Conservation (phyloP, 2,888 invertebrate species). For the Pristionchus arcanus region DNA sequence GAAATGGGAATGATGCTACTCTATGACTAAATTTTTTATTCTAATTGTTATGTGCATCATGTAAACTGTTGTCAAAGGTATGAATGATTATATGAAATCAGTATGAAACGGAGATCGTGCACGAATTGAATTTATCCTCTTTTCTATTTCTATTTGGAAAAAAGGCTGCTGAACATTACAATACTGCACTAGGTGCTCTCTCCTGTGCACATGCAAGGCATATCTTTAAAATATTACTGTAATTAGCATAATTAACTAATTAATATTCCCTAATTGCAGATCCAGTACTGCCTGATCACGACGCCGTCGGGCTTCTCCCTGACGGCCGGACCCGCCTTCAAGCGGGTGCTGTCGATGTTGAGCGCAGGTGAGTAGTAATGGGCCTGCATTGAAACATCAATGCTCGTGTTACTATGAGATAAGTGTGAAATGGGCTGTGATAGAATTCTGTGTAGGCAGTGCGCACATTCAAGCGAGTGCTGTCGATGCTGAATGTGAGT, state of each 20-base stretch:
- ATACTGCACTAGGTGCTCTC: too few species aligned
- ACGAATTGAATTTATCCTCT: too few species aligned
- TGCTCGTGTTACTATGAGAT: too few species aligned
- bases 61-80: too few species aligned
- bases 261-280: not conserved
- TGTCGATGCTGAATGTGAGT: constrained; percentile 24
- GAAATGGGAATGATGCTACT: not conserved
- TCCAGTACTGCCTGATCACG: constrained; percentile 49
- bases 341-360: constrained; percentile 37
- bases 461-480: constrained; percentile 34
- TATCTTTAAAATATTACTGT: not conserved
- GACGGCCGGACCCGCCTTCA: constrained; percentile 78
- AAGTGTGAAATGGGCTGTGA: too few species aligned
- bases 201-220: too few species aligned
- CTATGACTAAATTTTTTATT: constrained; percentile 82
- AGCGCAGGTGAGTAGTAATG: too few species aligned
- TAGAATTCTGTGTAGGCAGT: constrained; percentile 80
- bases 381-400: too few species aligned
- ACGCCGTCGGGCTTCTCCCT: constrained; percentile 40
- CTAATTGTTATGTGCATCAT: constrained; percentile 87
- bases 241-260: not conserved
- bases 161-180: too few species aligned
- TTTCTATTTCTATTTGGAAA: too few species aligned
- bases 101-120: too few species aligned
- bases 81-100: too few species aligned